phyloP scores from a whole-genome alignment of 2,888 invertebrate genomes.

The Leucania comma region DNA sequence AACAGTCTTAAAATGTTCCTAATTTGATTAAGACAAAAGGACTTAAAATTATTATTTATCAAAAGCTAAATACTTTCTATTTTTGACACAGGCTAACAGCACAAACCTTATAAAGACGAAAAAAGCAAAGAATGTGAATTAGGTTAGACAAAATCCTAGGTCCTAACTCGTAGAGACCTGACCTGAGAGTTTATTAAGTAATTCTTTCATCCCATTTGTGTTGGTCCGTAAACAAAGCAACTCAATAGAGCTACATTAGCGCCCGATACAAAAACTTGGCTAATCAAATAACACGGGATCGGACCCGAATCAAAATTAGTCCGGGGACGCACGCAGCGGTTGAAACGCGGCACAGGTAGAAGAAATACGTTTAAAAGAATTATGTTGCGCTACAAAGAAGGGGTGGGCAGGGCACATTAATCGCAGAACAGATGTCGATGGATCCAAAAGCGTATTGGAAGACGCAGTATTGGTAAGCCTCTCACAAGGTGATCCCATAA shows the following conservation, averaged over 20 bases:
- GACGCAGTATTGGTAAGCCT: no score
- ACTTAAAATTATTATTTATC: no score
- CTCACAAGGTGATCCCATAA: no score
- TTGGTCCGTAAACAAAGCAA: slow-evolving; percentile 45
- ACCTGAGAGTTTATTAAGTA: slow-evolving; percentile 30
- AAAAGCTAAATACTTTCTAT: no score
- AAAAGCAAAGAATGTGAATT: neutral
- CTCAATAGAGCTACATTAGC: slow-evolving; percentile 51
- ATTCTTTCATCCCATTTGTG: slow-evolving; percentile 45
- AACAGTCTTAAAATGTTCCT: no score
- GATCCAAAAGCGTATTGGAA: no score
- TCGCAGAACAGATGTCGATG: no score
- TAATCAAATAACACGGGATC: slow-evolving; percentile 56
- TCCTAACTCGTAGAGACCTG: neutral
- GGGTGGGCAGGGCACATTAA: no score
- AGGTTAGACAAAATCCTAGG: neutral
- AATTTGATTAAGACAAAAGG: no score
- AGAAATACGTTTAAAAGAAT: neutral
- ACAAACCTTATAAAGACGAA: no score
- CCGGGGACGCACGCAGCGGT: neutral
- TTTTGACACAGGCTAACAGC: no score
- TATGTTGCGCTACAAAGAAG: neutral
- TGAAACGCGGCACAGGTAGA: neutral
- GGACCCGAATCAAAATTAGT: slow-evolving; percentile 46
- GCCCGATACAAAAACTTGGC: slow-evolving; percentile 57